Conservation (phyloP, 2,113 vertebrate genomes). For the Paramisgurnus dabryanus region DNA sequence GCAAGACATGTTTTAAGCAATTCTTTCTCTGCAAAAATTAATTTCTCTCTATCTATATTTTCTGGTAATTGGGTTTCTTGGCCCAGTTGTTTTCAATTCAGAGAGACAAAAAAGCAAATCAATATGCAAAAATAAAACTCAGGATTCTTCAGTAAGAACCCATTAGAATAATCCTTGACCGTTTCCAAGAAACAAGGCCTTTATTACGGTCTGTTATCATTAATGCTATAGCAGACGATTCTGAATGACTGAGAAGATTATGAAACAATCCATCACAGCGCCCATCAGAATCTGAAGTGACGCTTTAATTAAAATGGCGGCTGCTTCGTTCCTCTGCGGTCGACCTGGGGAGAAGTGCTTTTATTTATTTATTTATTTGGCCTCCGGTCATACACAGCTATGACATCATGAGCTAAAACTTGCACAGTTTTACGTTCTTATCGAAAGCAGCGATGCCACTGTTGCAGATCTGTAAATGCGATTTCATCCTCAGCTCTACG, state of each 20-base stretch:
- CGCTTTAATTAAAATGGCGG: constrained; percentile 62
- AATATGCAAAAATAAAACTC: constrained; percentile 61
- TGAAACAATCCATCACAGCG: constrained; percentile 55
- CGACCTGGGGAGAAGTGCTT: constrained; percentile 58
- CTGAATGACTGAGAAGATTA: constrained; percentile 65
- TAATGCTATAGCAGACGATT: constrained; percentile 57
- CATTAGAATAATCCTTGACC: constrained; percentile 72
- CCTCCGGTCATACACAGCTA: constrained; percentile 60
- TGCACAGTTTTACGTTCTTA: constrained; percentile 71
- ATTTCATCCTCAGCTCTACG: constrained; percentile 68
- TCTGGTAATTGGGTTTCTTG: background rate
- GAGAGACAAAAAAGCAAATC: constrained; percentile 68
- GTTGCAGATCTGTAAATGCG: constrained; percentile 74
- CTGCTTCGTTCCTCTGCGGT: constrained; percentile 25
- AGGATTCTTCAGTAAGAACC: constrained; percentile 63
- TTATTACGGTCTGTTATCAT: constrained; percentile 49
- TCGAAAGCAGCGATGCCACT: constrained; percentile 64
- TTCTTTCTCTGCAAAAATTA: background rate
- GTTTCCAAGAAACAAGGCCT: constrained; percentile 44
- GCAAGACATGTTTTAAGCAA: background rate
- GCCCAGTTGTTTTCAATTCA: constrained; percentile 22
- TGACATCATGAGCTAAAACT: constrained; percentile 70
- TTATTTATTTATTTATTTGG: constrained; percentile 55
- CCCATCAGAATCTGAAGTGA: constrained; percentile 50
- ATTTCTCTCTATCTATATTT: background rate